These are phyloP conservation scores for Conops quadrifasciatus DNA, from an alignment of 2,888 invertebrate species.

Conservation along the genomic window DNA sequence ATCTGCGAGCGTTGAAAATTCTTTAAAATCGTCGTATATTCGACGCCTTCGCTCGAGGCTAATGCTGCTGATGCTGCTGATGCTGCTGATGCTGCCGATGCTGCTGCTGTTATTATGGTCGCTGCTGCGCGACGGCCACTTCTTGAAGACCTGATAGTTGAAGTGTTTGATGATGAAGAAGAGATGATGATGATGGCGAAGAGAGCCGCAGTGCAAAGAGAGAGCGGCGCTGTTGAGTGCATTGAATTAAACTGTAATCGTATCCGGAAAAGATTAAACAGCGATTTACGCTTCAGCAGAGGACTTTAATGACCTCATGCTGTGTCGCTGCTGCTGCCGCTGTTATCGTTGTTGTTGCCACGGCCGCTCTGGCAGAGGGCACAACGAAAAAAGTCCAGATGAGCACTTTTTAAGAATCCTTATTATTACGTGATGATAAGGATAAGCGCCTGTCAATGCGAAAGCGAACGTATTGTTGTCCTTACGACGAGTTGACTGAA, in stretches of 20 bases:
- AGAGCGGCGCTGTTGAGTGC: conserved; percentile 15
- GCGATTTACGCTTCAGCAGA: conserved; percentile 36
- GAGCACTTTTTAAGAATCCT: conserved; percentile 15
- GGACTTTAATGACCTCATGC: conserved; percentile 7
- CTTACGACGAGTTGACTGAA: background rate
- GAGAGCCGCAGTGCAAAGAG: background rate
- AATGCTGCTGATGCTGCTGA: background rate
- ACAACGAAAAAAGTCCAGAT: background rate
- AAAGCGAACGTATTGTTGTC: too few species aligned
- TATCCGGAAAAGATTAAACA: conserved; percentile 46
- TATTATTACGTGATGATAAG: conserved; percentile 19
- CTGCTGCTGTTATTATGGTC: conserved; percentile 10
- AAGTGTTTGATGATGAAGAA: too few species aligned
- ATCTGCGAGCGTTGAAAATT: conserved; percentile 37
- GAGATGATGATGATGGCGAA: too few species aligned
- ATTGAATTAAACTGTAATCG: conserved; percentile 33
- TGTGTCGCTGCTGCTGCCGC: too few species aligned
- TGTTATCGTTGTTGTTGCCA: background rate
- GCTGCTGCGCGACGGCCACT: too few species aligned
- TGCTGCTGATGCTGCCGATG: conserved; percentile 12
- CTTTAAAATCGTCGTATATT: conserved; percentile 37
- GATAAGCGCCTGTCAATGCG: conserved; percentile 29
- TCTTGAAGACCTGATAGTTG: too few species aligned
- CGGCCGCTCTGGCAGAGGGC: background rate
- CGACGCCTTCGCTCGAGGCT: conserved; percentile 16